A percentile compares a stretch with the other conserved stretches of the same genome.
Conservation (phyloP, 1,140 invertebrate genomes). For the Copidosoma floridanum region DNA sequence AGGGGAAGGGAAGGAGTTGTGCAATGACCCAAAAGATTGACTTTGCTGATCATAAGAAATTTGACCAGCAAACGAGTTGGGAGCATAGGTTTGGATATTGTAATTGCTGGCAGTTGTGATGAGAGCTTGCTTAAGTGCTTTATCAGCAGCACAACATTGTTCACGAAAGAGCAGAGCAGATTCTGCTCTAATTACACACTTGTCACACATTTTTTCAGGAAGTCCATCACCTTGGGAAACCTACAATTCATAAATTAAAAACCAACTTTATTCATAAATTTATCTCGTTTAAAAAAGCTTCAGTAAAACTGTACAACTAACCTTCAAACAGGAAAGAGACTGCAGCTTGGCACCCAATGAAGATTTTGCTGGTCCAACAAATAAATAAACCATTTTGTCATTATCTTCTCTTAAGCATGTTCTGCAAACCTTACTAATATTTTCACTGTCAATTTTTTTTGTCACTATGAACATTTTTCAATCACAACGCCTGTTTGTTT, state of each 20-base stretch:
- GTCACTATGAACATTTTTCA: constrained; percentile 52
- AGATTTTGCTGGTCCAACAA: constrained; percentile 50
- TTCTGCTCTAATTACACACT: constrained; percentile 52
- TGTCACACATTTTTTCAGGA: constrained; percentile 53
- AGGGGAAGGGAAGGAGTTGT: no score
- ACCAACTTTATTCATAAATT: not conserved
- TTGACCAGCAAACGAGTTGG: constrained; percentile 43
- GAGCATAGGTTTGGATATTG: constrained; percentile 35
- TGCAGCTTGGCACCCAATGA: constrained; percentile 52
- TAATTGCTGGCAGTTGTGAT: no score
- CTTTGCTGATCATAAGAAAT: constrained; percentile 48
- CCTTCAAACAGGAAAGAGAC: constrained; percentile 52
- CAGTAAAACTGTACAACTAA: constrained; percentile 20
- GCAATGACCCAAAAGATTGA: constrained; percentile 40
- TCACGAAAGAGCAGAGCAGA: constrained; percentile 53
- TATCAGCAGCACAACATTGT: constrained; percentile 53
- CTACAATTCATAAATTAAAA: constrained; percentile 29
- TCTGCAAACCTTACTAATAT: constrained; percentile 52
- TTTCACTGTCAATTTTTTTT: constrained; percentile 53
- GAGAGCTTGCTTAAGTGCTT: constrained; percentile 51
- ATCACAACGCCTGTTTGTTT: no score
- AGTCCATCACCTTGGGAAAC: constrained; percentile 54
- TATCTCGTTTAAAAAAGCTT: not conserved
- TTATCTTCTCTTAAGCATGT: constrained; percentile 53
- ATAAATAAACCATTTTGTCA: constrained; percentile 55